Percentiles rank a stretch among this genome's conserved stretches.
These are phyloP conservation scores for Heliothis subflexa DNA, from an alignment of 1,140 invertebrate genomes.

Conservation along the genomic window DNA sequence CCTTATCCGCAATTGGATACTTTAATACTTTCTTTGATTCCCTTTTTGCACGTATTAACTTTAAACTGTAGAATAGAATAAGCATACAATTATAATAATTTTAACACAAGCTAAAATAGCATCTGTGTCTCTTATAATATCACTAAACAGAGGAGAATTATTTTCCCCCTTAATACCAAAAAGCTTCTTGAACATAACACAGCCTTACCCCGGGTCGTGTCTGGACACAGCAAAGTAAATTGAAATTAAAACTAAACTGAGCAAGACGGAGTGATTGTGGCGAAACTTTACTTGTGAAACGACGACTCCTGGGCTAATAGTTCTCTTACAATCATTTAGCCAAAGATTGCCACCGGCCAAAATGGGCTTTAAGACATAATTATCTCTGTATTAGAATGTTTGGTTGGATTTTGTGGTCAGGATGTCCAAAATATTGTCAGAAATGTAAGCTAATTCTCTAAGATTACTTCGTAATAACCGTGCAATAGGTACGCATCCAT, in stretches of 20 bases:
- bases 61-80: too few species aligned
- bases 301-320: constrained; percentile 23
- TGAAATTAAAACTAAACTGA: constrained; percentile 76
- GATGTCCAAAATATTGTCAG: constrained; percentile 7
- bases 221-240: constrained; percentile 71
- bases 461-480: background rate
- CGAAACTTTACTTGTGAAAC: constrained; percentile 70
- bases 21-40: too few species aligned
- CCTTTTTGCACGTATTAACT: too few species aligned
- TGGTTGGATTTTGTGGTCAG: background rate
- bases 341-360: constrained; percentile 24
- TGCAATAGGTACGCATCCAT: too few species aligned
- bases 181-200: background rate
- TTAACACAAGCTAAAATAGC: too few species aligned
- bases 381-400: constrained; percentile 3
- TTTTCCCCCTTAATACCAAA: background rate
- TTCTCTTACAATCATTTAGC: constrained; percentile 35
- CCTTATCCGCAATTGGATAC: too few species aligned
- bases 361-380: constrained; percentile 27
- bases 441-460: background rate
- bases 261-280: constrained; percentile 65
- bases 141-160: too few species aligned
- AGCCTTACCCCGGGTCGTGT: constrained; percentile 63
- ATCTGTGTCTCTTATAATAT: too few species aligned
- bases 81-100: too few species aligned